A percentile compares a stretch with the other conserved stretches of the same genome.
phyloP scores from a whole-genome alignment of 2,113 vertebrate species.

The Mastomys coucha region DNA sequence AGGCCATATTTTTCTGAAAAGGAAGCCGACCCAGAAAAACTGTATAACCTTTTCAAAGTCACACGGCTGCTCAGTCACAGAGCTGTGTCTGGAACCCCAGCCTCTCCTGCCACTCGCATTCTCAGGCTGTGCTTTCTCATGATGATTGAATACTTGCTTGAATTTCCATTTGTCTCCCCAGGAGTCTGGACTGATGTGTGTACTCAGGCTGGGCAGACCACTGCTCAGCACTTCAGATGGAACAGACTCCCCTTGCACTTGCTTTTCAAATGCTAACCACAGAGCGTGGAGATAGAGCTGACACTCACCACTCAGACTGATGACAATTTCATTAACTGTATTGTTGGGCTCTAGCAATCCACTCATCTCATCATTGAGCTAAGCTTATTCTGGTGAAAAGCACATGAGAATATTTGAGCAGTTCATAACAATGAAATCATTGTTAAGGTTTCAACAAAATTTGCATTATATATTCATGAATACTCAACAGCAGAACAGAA shows the following conservation, averaged over 20 bases:
- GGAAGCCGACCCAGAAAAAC: slow-evolving; percentile 7
- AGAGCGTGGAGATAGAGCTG: slow-evolving; percentile 55
- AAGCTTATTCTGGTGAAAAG: slow-evolving; percentile 87
- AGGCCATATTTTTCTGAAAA: slow-evolving; percentile 34
- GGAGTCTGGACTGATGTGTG: slow-evolving; percentile 31
- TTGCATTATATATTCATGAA: slow-evolving; percentile 85
- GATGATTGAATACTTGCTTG: slow-evolving; percentile 54
- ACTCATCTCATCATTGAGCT: slow-evolving; percentile 83
- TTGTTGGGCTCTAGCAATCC: slow-evolving; percentile 77
- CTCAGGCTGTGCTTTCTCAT: neutral
- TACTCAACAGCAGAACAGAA: slow-evolving; percentile 82
- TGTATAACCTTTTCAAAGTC: slow-evolving; percentile 46
- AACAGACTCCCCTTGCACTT: neutral
- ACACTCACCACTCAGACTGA: slow-evolving; percentile 62
- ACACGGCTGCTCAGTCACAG: neutral
- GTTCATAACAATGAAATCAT: slow-evolving; percentile 86
- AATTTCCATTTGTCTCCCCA: slow-evolving; percentile 50
- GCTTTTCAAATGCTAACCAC: slow-evolving; percentile 60
- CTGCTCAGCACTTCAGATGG: slow-evolving; percentile 55
- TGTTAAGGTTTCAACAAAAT: slow-evolving; percentile 87
- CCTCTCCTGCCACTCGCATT: neutral
- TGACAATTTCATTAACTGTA: slow-evolving; percentile 86
- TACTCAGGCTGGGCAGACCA: slow-evolving; percentile 13
- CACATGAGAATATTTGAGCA: slow-evolving; percentile 86
- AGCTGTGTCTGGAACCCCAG: neutral